These are phyloP conservation scores for Andrena haemorrhoa DNA, from an alignment of 2,888 invertebrate genomes.

Conservation along the genomic window DNA sequence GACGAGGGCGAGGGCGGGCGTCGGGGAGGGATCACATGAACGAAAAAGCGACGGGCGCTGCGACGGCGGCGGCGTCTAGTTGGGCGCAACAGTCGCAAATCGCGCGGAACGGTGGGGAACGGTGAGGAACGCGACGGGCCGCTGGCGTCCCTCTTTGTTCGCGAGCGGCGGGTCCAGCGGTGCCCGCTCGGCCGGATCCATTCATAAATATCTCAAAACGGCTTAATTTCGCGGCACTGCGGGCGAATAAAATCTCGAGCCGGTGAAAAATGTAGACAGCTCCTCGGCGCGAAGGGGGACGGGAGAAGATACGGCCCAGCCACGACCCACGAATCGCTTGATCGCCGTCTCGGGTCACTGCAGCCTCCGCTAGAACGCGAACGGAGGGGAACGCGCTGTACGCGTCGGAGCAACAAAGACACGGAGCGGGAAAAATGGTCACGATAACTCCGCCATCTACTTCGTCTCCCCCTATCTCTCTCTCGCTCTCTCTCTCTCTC, in stretches of 20 bases:
- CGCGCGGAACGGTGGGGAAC: slow-evolving; percentile 59
- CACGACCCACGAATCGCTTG: slow-evolving; percentile 80
- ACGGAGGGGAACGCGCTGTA: slow-evolving; percentile 31
- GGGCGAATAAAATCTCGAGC: slow-evolving; percentile 82
- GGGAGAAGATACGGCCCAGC: slow-evolving; percentile 74
- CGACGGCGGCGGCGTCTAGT: slow-evolving; percentile 65
- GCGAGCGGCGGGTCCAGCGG: slow-evolving; percentile 58
- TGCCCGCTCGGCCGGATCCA: slow-evolving; percentile 76
- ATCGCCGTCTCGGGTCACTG: slow-evolving; percentile 80
- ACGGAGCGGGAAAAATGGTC: slow-evolving; percentile 74
- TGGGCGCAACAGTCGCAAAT: slow-evolving; percentile 75
- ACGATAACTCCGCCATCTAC: slow-evolving; percentile 71
- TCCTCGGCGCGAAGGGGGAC: slow-evolving; percentile 57
- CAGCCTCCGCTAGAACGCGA: slow-evolving; percentile 58
- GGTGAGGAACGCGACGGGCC: slow-evolving; percentile 11
- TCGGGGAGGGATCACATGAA: slow-evolving; percentile 20
- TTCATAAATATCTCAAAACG: slow-evolving; percentile 85
- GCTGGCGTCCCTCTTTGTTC: slow-evolving; percentile 75
- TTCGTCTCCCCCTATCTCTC: neutral
- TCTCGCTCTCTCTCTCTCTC: slow-evolving; percentile 32
- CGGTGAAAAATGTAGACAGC: slow-evolving; percentile 83
- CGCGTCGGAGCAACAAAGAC: slow-evolving; percentile 54
- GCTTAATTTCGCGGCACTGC: slow-evolving; percentile 84
- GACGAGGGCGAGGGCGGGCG: slow-evolving; percentile 4
- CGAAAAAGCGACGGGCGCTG: slow-evolving; percentile 37